Base-by-base conservation (phyloP, 2,888 invertebrate species). In the Halictus quadricinctus region DNA sequence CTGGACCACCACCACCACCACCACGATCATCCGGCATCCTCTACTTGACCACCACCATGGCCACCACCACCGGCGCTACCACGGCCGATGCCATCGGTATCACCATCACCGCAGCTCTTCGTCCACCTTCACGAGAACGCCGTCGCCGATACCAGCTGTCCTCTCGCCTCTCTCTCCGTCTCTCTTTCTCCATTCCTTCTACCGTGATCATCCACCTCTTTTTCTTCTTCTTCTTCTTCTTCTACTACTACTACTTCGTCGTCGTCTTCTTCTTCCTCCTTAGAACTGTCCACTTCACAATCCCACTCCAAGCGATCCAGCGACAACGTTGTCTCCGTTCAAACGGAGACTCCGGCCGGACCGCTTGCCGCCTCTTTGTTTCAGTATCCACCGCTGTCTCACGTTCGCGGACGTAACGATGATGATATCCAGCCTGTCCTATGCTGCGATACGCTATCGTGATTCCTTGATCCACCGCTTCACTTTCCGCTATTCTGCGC, bases 11-110 rank as follows among this genome's bases (percentile, higher is more conserved):
- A 43, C 95, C 95, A 87, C 36, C 36, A 36, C 95, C 92, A 81
- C 84, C 36, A 73, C 95, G 91, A 80, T 81, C 41, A 58, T 64
- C 77, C 70, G 64, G 29, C 78, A 73, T 95, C 94, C 21, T 81
- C 86, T 69, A 54, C 69, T 43, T 43, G 85, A 83, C 86, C 89
- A 66, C 95, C 96, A 79, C 79, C 95, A 72, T 94, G 93, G 76
- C 95, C 88, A 88, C 84, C 72, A 80, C 79, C 80, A 64, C 95
- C 94, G 18, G 72, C 85, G 85, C 94, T 93, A 87, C 85, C 88
- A 69, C 95, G 94, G 90, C 87, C 96, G 92, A 90, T 93, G 90
- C 93, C 94, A 81, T 95, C 94, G 88, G 94, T 94, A 92, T 95
- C 95, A 86, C 95, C 88, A 88, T 84, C 89, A 72, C 83, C 91